phyloP scores from a whole-genome alignment of 2,113 vertebrate genomes.

The Hydropotes inermis region DNA sequence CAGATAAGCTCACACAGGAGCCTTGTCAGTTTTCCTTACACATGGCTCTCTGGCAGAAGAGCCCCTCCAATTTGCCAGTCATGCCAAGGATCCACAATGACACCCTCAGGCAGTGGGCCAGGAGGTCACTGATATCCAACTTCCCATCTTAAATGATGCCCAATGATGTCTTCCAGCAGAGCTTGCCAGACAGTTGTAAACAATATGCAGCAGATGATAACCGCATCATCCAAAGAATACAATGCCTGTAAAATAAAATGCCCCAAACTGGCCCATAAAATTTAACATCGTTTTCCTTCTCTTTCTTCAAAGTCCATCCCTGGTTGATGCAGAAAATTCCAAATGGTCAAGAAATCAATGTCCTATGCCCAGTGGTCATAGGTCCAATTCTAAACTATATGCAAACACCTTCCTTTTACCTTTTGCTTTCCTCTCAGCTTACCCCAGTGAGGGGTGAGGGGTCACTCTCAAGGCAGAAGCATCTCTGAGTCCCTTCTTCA shows the following conservation, averaged over 20 bases:
- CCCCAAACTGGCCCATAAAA: slow-evolving; percentile 49
- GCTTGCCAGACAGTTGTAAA: slow-evolving; percentile 54
- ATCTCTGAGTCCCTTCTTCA: neutral
- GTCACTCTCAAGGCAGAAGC: neutral
- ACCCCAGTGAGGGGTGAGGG: neutral
- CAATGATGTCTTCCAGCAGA: slow-evolving; percentile 41
- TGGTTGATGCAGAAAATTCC: slow-evolving; percentile 42
- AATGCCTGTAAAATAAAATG: slow-evolving; percentile 43
- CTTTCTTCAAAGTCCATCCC: slow-evolving; percentile 47
- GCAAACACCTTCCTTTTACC: neutral
- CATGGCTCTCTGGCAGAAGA: slow-evolving; percentile 50
- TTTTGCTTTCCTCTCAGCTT: neutral
- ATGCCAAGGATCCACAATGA: slow-evolving; percentile 62
- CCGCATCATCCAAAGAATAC: slow-evolving; percentile 51
- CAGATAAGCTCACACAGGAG: slow-evolving; percentile 16
- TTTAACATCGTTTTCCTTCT: slow-evolving; percentile 3
- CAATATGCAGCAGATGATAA: slow-evolving; percentile 63
- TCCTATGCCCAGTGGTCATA: neutral
- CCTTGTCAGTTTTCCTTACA: slow-evolving; percentile 47
- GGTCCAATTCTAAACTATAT: neutral
- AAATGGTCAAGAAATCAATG: slow-evolving; percentile 27
- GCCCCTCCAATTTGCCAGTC: slow-evolving; percentile 27
- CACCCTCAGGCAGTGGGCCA: slow-evolving; percentile 55
- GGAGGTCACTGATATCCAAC: slow-evolving; percentile 45
- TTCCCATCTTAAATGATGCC: slow-evolving; percentile 66